Evolutionary conservation across 2,888 invertebrate genomes (phyloP), one percentile per base, ranked within the genome.

Genomic region (Drosophila kuntzei): DNA sequence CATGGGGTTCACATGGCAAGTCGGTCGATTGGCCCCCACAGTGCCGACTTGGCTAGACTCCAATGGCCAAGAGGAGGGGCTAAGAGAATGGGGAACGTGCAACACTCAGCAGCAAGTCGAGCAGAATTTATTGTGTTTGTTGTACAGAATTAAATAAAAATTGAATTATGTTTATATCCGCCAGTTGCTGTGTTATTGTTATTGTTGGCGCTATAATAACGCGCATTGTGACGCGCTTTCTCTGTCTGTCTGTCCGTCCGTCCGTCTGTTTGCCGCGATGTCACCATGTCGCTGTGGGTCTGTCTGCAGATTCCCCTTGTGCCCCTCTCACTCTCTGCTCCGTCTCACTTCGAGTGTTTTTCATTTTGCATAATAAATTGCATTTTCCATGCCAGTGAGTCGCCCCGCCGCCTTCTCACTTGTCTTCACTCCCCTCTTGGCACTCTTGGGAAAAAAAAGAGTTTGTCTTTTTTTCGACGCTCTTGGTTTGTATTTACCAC

Each of bases 311-410:
- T 75, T 36, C 32, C 22, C 25, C 29, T 34, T 14, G 3, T 6
- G 16, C 8, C 34, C 3, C 32, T 44, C 43, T 27, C 14, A 2
- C 7, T 44, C 9, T 4, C 18, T 0, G 3, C 29, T 41, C 27
- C 50, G 44, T 22, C 44, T 14, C 41, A 43, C 51, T 79, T 65
- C 34, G 65, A 76, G 82, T 87, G 85, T 82, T 87, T 88, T 83
- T 80, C 69, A 80, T 83, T 87, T 85, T 82, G 79, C 84, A 89
- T 89, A 90, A 89, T 90, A 90, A 90, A 90, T 90, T 90, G 76
- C 83, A 89, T 89, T 90, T 87, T 87, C 90, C 79, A 80, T 82
- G 82, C 79, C 87, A 89, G 68, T 86, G 84, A 78, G 44, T 72
- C 54, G 53, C 53, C 37, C n/a, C 55, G 68, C 12, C 11, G 4